Evolutionary conservation across 2,888 invertebrate species (phyloP), one percentile per base, ranked within the genome.

Genomic region (Apamea sordens): DNA sequence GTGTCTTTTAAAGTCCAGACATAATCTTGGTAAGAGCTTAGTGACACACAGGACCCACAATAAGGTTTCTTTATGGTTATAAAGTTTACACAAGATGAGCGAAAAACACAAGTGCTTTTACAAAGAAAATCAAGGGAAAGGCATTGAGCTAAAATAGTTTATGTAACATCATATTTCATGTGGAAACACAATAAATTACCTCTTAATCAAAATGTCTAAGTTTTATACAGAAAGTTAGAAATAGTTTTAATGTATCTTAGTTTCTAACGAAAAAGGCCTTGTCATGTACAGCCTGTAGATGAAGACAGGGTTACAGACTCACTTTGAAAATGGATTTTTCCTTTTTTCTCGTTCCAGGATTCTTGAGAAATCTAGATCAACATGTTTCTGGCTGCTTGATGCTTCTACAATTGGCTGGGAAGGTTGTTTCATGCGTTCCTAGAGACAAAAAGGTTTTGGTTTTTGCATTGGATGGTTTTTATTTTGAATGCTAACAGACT

Each of bases 291-390:
- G 36, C 1, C 3, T 13, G 13, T 36, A 13, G 13, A 65, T 65
- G 36, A 32, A 24, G 24, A 4, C 13, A 13, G 13, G 24, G 7
- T 65, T 11, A 36, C 65, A 24, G 18, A 92, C 97, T 93, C 93
- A 97, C 97, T 97, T 98, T 41, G 97, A 95, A 95, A 98, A 98
- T 15, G 98, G 98, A 94, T 98, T 98, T 92, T 98, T 98, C 74
- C 98, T 97, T 92, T 98, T 98, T 73, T 97, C 97, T 41, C 97
- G 94, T 83, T 96, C 93, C 8, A 95, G 86, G 36, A 97, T 91
- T 87, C 95, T 95, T 63, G 97, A 96, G 88, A 97, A 97, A 91
- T 97, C 95, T 89, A 97, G 93, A 73, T 96, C 91, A 83, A 92
- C 89, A 80, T 92, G 84, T 53, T 93, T 91, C 73, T 92, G 92